Evolutionary conservation across 2,797 vertebrate species (phyloP).

Genomic region (Malacoraja senta): DNA sequence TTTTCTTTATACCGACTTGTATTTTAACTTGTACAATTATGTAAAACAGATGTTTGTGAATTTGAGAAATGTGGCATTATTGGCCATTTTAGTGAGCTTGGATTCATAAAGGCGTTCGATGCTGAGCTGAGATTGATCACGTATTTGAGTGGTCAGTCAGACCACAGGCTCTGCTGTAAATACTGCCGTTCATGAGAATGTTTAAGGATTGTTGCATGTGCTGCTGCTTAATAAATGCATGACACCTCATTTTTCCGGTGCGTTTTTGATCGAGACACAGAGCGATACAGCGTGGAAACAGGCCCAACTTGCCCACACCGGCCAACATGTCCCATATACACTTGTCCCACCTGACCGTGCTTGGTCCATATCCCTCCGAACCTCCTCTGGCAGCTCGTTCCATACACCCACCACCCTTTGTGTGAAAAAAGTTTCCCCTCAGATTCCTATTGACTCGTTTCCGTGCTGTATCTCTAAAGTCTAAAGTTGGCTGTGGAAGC

Average conservation of each 20-base stretch:
- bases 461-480: no score
- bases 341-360: no score
- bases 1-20: neutral
- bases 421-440: no score
- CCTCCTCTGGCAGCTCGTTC: no score
- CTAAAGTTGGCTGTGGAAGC: no score
- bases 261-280: neutral
- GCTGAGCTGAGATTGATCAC: neutral
- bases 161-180: neutral
- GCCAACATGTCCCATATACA: no score
- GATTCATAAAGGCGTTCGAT: neutral
- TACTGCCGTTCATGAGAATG: neutral
- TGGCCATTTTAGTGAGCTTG: neutral
- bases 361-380: no score
- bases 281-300: no score
- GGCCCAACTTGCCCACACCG: no score
- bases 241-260: neutral
- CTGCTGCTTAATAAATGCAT: constrained; percentile 4
- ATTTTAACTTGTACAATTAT: neutral
- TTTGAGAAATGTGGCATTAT: neutral
- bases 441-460: no score
- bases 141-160: neutral
- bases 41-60: neutral
- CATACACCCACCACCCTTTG: no score
- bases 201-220: neutral